A percentile compares a stretch with the other conserved stretches of the same genome.
Evolutionary conservation across 2,888 invertebrate species (phyloP).

Genomic region (Tigriopus californicus): DNA sequence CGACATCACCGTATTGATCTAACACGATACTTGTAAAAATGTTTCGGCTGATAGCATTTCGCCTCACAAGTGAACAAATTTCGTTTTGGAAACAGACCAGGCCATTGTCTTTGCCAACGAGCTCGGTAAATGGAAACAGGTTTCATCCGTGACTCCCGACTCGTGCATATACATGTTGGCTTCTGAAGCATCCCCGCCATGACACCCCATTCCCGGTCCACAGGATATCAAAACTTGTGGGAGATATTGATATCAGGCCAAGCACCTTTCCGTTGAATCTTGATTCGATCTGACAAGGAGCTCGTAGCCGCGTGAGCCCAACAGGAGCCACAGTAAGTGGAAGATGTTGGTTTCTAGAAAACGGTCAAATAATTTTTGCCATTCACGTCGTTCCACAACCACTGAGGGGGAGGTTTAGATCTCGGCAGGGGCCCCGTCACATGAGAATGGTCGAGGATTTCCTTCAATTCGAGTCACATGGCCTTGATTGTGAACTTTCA

Average conservation of each 20-base stretch:
- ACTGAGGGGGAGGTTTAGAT: not conserved
- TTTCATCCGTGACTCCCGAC: conserved; percentile 11
- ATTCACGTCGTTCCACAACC: conserved; percentile 5
- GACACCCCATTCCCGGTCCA: conserved; percentile 9
- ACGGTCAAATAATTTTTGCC: conserved; percentile 5
- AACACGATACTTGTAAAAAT: conserved; percentile 1
- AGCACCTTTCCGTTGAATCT: conserved; percentile 4
- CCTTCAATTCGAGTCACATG: not conserved
- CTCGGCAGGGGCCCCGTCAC: not conserved
- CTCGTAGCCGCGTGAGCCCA: conserved; percentile 13
- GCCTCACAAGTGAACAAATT: conserved; percentile 12
- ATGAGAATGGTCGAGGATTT: not conserved
- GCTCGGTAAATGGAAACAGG: conserved; percentile 11
- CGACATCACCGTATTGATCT: conserved; percentile 13
- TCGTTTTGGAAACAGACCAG: conserved; percentile 2
- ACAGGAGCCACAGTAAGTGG: conserved; percentile 11
- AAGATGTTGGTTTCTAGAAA: conserved; percentile 7
- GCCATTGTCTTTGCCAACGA: conserved; percentile 5
- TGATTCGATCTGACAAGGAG: conserved; percentile 10
- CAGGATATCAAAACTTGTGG: conserved; percentile 14
- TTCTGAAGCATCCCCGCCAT: conserved; percentile 5
- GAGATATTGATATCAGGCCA: conserved; percentile 15
- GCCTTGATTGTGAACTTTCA: not conserved
- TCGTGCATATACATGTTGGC: conserved; percentile 5
- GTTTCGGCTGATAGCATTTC: not conserved